phyloP scores from a whole-genome alignment of 2,888 invertebrate species.

The Cephus pygmeus region DNA sequence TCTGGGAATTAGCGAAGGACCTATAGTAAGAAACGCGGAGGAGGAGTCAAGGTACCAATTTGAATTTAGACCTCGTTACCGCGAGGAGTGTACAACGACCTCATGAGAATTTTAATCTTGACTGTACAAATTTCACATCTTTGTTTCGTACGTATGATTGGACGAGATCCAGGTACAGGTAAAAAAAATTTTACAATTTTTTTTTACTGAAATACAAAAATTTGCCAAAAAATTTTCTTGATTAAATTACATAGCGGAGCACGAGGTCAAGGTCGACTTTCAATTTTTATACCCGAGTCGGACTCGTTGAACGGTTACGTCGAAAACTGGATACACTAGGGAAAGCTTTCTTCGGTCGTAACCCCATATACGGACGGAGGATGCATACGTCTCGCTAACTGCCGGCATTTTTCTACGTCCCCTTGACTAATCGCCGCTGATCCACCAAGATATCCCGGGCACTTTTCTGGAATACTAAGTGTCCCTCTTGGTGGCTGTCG shows the following conservation, averaged over 20 bases:
- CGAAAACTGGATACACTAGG: not conserved
- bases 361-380: not conserved
- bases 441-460: conserved; percentile 11
- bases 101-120: conserved; percentile 36
- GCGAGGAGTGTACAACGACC: conserved; percentile 10
- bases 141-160: not conserved
- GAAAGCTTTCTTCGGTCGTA: not conserved
- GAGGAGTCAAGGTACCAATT: conserved; percentile 22
- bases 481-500: conserved; percentile 11
- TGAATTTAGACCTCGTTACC: conserved; percentile 30
- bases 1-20: not conserved
- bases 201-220: not conserved
- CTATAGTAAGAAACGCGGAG: not conserved
- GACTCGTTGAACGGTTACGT: not conserved
- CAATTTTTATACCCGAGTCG: not conserved
- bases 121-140: conserved; percentile 19
- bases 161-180: no score
- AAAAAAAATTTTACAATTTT: not conserved
- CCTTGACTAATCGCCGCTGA: conserved; percentile 13
- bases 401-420: not conserved
- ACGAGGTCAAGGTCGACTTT: not conserved
- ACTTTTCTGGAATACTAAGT: conserved; percentile 16
- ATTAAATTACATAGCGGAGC: not conserved
- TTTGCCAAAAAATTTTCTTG: not conserved
- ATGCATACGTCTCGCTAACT: not conserved